phyloP scores from a whole-genome alignment of 2,888 invertebrate genomes.

The Drosophila buzzatii region DNA sequence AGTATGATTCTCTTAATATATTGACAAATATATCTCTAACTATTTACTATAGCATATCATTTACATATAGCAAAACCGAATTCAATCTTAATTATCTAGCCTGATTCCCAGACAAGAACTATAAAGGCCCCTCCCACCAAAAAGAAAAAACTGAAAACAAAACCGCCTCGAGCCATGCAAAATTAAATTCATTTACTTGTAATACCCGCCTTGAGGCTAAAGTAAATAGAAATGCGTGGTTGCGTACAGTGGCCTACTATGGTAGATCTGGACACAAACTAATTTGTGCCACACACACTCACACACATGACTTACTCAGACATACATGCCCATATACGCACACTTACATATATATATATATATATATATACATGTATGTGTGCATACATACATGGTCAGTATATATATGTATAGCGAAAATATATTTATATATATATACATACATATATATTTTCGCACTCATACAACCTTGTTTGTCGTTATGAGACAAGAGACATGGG shows the following conservation, averaged over 20 bases:
- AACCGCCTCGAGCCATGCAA: conserved; percentile 43
- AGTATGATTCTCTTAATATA: conserved; percentile 35
- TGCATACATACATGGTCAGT: neutral
- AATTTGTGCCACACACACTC: conserved; percentile 44
- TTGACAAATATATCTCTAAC: conserved; percentile 24
- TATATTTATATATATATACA: conserved; percentile 17
- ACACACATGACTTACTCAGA: conserved; percentile 20
- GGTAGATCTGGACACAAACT: conserved; percentile 84
- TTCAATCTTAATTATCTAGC: conserved; percentile 45
- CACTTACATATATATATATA: neutral
- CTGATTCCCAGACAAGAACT: conserved; percentile 30
- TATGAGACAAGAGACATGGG: conserved; percentile 36
- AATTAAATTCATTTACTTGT: conserved; percentile 44
- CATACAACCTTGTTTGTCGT: conserved; percentile 26
- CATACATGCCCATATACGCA: conserved; percentile 23
- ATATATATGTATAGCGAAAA: neutral
- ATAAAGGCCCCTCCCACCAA: conserved; percentile 1
- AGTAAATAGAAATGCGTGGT: conserved; percentile 81
- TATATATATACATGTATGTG: conserved; percentile 9
- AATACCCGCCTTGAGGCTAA: conserved; percentile 40
- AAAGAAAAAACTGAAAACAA: neutral
- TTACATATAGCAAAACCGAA: conserved; percentile 47
- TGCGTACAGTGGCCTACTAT: conserved; percentile 85
- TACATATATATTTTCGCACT: conserved; percentile 22
- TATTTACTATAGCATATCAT: conserved; percentile 67